These are phyloP conservation scores for Aphelenchoides avenae DNA, from an alignment of 1,140 invertebrate species.

Conservation along the genomic window DNA sequence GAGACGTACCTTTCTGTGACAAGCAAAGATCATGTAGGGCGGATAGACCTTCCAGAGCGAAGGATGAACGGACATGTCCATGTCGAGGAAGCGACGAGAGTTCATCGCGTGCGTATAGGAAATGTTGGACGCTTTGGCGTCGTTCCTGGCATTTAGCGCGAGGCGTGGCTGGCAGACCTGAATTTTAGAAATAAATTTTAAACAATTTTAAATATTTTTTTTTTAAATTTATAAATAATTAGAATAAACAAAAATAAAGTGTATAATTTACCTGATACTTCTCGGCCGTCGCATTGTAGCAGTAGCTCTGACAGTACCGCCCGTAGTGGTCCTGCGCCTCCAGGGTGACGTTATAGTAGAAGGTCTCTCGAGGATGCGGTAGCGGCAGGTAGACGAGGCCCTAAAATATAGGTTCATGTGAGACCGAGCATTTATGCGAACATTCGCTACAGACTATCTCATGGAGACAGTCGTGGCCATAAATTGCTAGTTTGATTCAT, in stretches of 20 bases:
- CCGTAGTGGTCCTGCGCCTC: conserved; percentile 55
- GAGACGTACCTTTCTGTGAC: conserved; percentile 51
- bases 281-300: conserved; percentile 47
- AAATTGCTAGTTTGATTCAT: too few species aligned
- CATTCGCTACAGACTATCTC: too few species aligned
- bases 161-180: conserved; percentile 52
- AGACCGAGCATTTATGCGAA: too few species aligned
- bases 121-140: conserved; percentile 44
- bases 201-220: neutral
- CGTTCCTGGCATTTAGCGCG: conserved; percentile 29
- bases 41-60: conserved; percentile 37
- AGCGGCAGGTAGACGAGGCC: conserved; percentile 53
- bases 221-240: conserved; percentile 9
- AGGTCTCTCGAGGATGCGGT: conserved; percentile 43
- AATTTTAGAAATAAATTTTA: too few species aligned
- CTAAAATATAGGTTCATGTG: conserved; percentile 28
- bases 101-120: conserved; percentile 52
- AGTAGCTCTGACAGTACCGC: conserved; percentile 57
- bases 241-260: conserved; percentile 15
- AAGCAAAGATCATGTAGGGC: conserved; percentile 56
- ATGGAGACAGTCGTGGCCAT: too few species aligned
- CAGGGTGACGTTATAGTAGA: conserved; percentile 39
- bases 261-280: conserved; percentile 47
- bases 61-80: conserved; percentile 53
- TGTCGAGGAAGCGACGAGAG: conserved; percentile 52